A percentile compares a stretch with the other conserved stretches of the same genome.
Evolutionary conservation across 1,140 invertebrate genomes (phyloP).

Genomic region (Apis cerana): DNA sequence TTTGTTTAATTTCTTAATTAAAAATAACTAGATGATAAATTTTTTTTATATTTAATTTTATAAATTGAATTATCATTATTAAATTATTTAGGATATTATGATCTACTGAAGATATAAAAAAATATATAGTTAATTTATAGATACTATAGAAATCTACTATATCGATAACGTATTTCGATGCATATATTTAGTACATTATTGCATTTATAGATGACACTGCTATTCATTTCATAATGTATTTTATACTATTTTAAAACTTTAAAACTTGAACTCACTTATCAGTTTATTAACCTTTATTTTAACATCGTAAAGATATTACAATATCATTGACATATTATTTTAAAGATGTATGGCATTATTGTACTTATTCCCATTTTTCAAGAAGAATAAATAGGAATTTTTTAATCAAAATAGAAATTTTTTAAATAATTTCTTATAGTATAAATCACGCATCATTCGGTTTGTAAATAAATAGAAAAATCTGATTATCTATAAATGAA

Average conservation of each 20-base stretch:
- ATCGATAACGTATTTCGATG: no score
- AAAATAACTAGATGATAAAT: no score
- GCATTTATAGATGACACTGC: neutral
- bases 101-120: neutral
- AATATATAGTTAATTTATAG: neutral
- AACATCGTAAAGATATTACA: conserved; percentile 4
- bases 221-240: neutral
- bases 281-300: conserved; percentile 5
- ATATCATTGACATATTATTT: neutral
- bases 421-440: neutral
- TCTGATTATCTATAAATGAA: neutral
- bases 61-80: no score
- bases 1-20: no score
- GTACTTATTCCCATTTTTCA: neutral
- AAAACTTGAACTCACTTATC: neutral
- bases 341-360: neutral
- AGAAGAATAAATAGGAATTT: neutral
- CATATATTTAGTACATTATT: no score
- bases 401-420: no score
- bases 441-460: neutral
- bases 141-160: neutral
- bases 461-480: neutral
- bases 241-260: neutral
- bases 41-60: no score
- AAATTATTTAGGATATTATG: neutral